phyloP scores from a whole-genome alignment of 1,140 invertebrate species.

The Leptinotarsa lineolata region DNA sequence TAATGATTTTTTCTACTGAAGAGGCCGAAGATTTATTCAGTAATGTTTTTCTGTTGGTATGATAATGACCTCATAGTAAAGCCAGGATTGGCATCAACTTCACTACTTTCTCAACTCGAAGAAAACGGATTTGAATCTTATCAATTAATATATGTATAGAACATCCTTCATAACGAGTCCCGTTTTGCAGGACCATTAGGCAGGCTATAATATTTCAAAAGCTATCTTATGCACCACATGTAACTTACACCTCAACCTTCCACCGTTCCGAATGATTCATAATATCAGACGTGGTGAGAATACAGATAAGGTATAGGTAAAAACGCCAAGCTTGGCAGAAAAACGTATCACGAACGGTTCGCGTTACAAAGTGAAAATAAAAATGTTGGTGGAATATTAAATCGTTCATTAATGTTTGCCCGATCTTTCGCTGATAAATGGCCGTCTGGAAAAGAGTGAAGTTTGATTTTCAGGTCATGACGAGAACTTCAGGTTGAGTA shows the following conservation, averaged over 20 bases:
- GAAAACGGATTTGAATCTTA: too few species aligned
- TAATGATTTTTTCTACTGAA: too few species aligned
- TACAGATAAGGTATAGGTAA: background rate
- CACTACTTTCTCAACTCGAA: too few species aligned
- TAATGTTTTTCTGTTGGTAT: too few species aligned
- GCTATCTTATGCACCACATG: background rate
- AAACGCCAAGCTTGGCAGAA: background rate
- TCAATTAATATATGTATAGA: background rate
- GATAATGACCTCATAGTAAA: too few species aligned
- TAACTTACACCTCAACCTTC: background rate
- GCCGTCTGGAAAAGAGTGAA: too few species aligned
- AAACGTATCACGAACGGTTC: background rate
- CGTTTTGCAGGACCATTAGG: background rate
- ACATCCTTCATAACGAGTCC: background rate
- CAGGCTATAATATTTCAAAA: constrained; percentile 6
- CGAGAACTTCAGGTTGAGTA: too few species aligned
- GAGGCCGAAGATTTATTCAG: too few species aligned
- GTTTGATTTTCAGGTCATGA: too few species aligned
- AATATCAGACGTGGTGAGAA: background rate
- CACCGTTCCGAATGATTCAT: constrained; percentile 5
- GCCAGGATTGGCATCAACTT: too few species aligned
- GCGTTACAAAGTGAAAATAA: background rate
- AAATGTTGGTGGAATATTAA: constrained; percentile 8
- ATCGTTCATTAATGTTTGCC: background rate
- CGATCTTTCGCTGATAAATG: too few species aligned